Evolutionary conservation across 2,888 invertebrate species (phyloP).

Genomic region (Luperina testacea): DNA sequence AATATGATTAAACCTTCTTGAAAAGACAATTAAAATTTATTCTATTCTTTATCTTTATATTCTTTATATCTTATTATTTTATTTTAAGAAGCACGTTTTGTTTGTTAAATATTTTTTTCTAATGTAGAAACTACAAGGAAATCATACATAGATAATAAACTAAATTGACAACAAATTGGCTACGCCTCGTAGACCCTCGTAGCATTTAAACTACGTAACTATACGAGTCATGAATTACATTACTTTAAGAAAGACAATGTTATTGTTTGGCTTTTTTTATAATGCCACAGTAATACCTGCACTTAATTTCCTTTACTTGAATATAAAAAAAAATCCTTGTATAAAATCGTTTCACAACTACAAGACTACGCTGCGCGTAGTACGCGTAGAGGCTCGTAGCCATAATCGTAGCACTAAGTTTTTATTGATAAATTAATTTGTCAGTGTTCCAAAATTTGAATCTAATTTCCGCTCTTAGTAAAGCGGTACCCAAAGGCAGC

Average conservation of each 20-base stretch:
- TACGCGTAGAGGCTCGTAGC: slow-evolving; percentile 23
- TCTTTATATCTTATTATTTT: not conserved
- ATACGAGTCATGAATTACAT: not conserved
- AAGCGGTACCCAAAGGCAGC: slow-evolving; percentile 74
- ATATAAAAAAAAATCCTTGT: not conserved
- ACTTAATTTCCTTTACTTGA: not conserved
- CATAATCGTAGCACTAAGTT: not conserved
- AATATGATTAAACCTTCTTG: not conserved
- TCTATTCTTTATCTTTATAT: not conserved
- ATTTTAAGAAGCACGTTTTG: not conserved
- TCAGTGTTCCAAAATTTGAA: not conserved
- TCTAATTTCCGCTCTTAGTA: slow-evolving; percentile 68
- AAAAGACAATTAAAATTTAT: not conserved
- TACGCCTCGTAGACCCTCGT: slow-evolving; percentile 25
- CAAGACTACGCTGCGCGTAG: not conserved
- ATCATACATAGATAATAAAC: not conserved
- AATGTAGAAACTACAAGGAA: not conserved
- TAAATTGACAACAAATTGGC: not conserved
- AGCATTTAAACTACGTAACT: not conserved
- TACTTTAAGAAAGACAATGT: not conserved
- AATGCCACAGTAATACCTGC: not conserved
- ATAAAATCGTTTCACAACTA: not conserved
- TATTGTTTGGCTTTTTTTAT: not conserved
- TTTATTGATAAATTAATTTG: not conserved
- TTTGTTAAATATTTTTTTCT: not conserved